A percentile compares a stretch with the other conserved stretches of the same genome.
phyloP scores from a whole-genome alignment of 2,113 vertebrate species.

The Platichthys flesus region DNA sequence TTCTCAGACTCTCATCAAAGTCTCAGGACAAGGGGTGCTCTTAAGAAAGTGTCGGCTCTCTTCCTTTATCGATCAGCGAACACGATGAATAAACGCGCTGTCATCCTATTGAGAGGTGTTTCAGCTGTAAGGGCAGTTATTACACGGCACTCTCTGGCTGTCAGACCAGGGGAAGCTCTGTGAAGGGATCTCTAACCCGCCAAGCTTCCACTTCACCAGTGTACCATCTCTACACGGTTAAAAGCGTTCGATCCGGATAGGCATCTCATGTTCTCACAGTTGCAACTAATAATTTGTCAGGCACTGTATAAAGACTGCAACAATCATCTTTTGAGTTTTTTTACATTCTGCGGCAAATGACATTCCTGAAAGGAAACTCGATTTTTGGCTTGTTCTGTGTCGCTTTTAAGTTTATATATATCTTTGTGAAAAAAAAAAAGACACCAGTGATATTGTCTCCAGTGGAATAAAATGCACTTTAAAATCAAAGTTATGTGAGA shows the following conservation, averaged over 20 bases:
- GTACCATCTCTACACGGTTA: constrained; percentile 41
- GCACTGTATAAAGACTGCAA: constrained; percentile 56
- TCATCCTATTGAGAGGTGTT: constrained; percentile 42
- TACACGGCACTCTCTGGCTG: constrained; percentile 38
- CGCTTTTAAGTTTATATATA: constrained; percentile 66
- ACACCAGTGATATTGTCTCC: constrained; percentile 21
- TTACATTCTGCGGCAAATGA: constrained; percentile 58
- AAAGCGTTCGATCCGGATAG: constrained; percentile 35
- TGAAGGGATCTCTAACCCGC: constrained; percentile 42
- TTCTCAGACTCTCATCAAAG: constrained; percentile 21
- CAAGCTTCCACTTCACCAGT: constrained; percentile 43
- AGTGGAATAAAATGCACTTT: constrained; percentile 31
- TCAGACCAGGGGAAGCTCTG: constrained; percentile 46
- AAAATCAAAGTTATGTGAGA: constrained; percentile 66
- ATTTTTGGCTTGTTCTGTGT: constrained; percentile 58
- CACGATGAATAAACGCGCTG: constrained; percentile 49
- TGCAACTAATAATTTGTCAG: constrained; percentile 59
- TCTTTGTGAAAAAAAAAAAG: constrained; percentile 27
- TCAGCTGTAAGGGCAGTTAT: constrained; percentile 45
- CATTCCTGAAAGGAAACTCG: constrained; percentile 49
- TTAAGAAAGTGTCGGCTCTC: constrained; percentile 38
- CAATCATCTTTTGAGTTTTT: constrained; percentile 68
- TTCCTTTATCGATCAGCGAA: constrained; percentile 59
- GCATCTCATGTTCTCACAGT: constrained; percentile 48
- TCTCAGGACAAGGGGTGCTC: constrained; percentile 37